Evolutionary conservation across 2,113 vertebrate species (phyloP).

Genomic region (Procavia capensis): DNA sequence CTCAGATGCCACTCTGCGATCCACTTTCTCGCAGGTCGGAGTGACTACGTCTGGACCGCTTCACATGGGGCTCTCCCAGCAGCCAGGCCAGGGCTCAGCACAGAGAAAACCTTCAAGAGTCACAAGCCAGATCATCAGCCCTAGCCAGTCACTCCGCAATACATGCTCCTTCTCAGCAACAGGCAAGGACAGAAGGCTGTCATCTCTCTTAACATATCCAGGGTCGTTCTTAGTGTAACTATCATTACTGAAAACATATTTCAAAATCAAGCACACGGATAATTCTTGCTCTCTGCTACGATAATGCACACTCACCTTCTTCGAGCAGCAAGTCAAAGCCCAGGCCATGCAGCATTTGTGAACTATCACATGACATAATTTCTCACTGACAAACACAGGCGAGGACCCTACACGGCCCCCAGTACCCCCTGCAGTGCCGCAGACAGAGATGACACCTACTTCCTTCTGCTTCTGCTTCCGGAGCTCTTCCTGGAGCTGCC

Average conservation of each 20-base stretch:
- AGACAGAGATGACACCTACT: slow-evolving; percentile 77
- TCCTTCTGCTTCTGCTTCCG: slow-evolving; percentile 88
- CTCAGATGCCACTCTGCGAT: not conserved
- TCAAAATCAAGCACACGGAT: slow-evolving; percentile 16
- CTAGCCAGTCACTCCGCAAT: slow-evolving; percentile 1
- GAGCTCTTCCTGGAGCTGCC: slow-evolving; percentile 89
- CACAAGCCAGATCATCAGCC: not conserved
- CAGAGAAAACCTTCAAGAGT: not conserved
- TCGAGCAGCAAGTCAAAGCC: not conserved
- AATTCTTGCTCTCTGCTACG: not conserved
- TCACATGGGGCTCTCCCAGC: not conserved
- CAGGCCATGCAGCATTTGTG: not conserved
- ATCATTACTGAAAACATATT: slow-evolving; percentile 22
- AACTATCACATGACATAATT: not conserved
- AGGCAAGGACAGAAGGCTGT: not conserved
- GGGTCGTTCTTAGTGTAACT: slow-evolving; percentile 14
- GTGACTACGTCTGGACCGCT: not conserved
- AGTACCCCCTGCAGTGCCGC: too few relatives aligned
- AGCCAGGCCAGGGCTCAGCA: slow-evolving; percentile 3
- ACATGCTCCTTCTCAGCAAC: not conserved
- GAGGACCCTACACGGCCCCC: not conserved
- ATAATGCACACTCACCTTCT: not conserved
- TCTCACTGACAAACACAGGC: slow-evolving; percentile 10
- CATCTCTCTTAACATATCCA: not conserved
- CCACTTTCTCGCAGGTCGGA: not conserved